These are phyloP conservation scores for Vespertilio murinus DNA, from an alignment of 2,797 vertebrate genomes.

Conservation along the genomic window DNA sequence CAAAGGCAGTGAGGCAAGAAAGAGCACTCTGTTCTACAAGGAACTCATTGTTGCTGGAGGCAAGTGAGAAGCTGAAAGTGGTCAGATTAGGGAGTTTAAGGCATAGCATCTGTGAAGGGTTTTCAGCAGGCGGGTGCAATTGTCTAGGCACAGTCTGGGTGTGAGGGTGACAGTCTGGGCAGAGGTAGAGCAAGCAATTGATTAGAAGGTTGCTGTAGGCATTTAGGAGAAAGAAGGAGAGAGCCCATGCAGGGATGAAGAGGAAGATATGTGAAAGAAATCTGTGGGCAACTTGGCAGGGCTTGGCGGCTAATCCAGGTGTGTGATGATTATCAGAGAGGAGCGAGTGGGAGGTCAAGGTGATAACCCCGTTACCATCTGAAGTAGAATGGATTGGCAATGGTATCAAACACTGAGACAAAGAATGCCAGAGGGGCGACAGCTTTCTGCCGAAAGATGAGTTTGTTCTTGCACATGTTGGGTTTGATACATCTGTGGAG, in stretches of 20 bases:
- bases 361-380: background rate
- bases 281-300: background rate
- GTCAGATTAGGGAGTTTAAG: background rate
- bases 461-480: background rate
- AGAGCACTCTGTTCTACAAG: background rate
- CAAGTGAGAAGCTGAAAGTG: background rate
- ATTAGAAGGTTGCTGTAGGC: background rate
- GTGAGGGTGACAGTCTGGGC: background rate
- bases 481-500: background rate
- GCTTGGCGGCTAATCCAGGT: background rate
- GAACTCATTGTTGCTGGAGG: background rate
- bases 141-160: background rate
- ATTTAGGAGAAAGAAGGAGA: background rate
- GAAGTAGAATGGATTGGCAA: background rate
- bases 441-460: background rate
- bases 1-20: background rate
- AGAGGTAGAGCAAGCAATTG: background rate
- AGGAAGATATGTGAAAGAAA: background rate
- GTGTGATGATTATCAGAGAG: background rate
- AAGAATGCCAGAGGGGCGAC: background rate
- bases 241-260: background rate
- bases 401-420: background rate
- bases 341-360: background rate
- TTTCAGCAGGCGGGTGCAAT: background rate
- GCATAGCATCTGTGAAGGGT: background rate